A percentile compares a stretch with the other conserved stretches of the same genome.
Evolutionary conservation across 2,888 invertebrate genomes (phyloP).

Genomic region (Lathronympha strigana): DNA sequence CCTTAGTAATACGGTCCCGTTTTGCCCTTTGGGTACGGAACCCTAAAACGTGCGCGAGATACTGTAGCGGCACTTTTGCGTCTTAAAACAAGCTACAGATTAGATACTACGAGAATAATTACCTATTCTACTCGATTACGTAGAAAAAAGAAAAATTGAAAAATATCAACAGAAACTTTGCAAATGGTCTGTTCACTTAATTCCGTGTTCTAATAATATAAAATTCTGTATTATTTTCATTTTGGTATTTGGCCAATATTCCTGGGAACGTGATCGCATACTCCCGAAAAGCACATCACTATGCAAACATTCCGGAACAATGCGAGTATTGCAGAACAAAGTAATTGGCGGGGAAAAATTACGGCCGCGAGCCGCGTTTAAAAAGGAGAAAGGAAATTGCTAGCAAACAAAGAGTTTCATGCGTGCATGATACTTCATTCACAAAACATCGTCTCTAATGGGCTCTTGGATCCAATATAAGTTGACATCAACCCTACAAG

Average conservation of each 20-base stretch:
- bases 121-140: no score
- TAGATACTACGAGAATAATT: no score
- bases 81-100: no score
- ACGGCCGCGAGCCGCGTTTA: conserved; percentile 60
- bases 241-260: background rate
- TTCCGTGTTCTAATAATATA: no score
- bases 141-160: no score
- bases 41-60: no score
- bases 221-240: background rate
- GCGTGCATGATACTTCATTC: conserved; percentile 10
- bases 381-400: conserved; percentile 62
- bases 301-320: conserved; percentile 50
- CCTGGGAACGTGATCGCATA: background rate
- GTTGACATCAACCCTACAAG: background rate
- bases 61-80: no score
- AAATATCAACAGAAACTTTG: no score
- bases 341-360: conserved; percentile 72
- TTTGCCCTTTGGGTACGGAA: no score
- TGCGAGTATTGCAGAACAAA: conserved; percentile 65
- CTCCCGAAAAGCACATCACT: conserved; percentile 3
- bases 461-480: background rate
- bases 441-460: background rate
- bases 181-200: no score
- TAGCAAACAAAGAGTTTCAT: conserved; percentile 57
- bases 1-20: no score